These are phyloP conservation scores for Branchellion lobata DNA, from an alignment of 2,888 invertebrate species.

Conservation along the genomic window DNA sequence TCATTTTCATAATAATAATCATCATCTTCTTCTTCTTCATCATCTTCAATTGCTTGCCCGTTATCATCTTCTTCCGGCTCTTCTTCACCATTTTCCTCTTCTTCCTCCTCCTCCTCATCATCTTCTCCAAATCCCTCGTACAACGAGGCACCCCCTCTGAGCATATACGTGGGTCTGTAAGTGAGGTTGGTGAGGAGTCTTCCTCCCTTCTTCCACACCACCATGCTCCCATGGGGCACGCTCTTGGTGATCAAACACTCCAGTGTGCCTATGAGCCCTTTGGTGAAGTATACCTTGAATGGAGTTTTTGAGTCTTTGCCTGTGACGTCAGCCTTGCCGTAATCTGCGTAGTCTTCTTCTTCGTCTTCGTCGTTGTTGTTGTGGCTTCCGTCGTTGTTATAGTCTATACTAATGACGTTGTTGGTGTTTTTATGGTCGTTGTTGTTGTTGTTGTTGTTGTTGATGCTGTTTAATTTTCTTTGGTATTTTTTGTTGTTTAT, in stretches of 20 bases:
- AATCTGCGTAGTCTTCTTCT: no score
- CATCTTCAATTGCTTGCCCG: neutral
- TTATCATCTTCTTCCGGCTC: neutral
- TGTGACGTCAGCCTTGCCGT: no score
- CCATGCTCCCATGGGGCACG: neutral
- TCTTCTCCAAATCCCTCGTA: neutral
- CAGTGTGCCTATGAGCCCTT: neutral
- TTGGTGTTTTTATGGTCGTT: no score
- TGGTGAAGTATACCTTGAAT: neutral
- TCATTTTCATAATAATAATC: constrained; percentile 1
- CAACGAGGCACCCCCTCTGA: no score
- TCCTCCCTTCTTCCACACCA: constrained; percentile 10
- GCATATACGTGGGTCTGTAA: neutral
- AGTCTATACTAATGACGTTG: no score
- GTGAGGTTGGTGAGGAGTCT: constrained; percentile 2
- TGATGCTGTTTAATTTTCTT: no score
- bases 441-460: no score
- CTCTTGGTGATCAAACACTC: neutral
- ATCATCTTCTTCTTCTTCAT: constrained; percentile 10
- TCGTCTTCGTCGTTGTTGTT: no score
- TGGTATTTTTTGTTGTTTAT: no score
- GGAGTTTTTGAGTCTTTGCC: no score
- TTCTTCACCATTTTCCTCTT: neutral
- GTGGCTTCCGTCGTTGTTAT: no score
- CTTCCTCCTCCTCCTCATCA: constrained; percentile 1